These are phyloP conservation scores for Homarus americanus DNA, from an alignment of 1,140 invertebrate genomes.

Conservation along the genomic window DNA sequence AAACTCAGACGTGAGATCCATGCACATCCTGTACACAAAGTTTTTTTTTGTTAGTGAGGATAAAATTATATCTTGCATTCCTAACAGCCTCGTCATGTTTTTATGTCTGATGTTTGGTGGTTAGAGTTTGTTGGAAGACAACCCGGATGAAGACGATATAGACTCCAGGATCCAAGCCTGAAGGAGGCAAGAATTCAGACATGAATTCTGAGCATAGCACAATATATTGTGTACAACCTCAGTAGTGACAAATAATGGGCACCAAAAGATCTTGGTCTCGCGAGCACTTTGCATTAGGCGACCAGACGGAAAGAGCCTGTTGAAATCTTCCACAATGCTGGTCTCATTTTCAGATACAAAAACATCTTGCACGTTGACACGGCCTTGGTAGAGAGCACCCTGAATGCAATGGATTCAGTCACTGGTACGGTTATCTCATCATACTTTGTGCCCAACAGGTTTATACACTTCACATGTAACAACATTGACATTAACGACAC, in stretches of 20 bases:
- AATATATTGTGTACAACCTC: background rate
- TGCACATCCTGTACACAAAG: no score
- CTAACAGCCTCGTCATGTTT: no score
- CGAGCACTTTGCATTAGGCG: background rate
- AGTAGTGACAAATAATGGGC: background rate
- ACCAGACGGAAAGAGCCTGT: background rate
- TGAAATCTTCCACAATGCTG: conserved; percentile 9
- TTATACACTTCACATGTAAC: background rate
- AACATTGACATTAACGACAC: conserved; percentile 17
- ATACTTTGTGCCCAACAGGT: background rate
- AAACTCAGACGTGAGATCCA: no score
- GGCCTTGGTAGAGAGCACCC: background rate
- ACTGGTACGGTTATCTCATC: background rate
- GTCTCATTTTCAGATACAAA: background rate
- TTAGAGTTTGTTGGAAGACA: no score
- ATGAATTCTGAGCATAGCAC: background rate
- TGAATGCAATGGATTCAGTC: background rate
- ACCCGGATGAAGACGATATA: no score
- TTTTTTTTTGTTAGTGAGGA: no score
- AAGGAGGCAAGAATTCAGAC: no score
- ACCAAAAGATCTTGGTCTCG: background rate
- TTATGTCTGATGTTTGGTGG: no score
- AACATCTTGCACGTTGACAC: background rate
- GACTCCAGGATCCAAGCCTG: no score
- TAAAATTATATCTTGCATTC: no score